phyloP scores from a whole-genome alignment of 2,888 invertebrate species.

The Chloroclystis v-ata region DNA sequence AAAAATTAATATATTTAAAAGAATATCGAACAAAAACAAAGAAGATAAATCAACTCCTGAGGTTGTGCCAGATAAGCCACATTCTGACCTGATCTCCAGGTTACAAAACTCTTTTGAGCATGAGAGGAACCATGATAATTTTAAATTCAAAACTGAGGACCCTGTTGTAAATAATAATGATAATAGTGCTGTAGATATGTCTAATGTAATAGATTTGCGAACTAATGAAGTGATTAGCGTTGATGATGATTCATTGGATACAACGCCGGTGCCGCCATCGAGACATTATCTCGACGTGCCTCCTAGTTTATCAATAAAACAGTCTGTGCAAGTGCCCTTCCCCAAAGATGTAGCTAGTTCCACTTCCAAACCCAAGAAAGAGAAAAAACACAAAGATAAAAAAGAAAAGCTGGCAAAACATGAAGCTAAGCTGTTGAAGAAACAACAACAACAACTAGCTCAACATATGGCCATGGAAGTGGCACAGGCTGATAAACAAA shows the following conservation, averaged over 20 bases:
- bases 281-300: slow-evolving; percentile 42
- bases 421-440: slow-evolving; percentile 67
- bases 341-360: slow-evolving; percentile 75
- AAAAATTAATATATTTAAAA: slow-evolving; percentile 92
- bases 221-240: slow-evolving; percentile 72
- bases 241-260: slow-evolving; percentile 70
- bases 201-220: slow-evolving; percentile 69
- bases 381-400: slow-evolving; percentile 75
- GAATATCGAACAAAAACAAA: slow-evolving; percentile 87
- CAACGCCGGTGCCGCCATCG: slow-evolving; percentile 43
- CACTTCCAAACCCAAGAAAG: slow-evolving; percentile 79
- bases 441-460: slow-evolving; percentile 67
- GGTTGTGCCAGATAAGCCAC: slow-evolving; percentile 61
- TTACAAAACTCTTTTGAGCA: slow-evolving; percentile 59
- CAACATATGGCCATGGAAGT: slow-evolving; percentile 66
- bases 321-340: slow-evolving; percentile 66
- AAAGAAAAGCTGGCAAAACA: slow-evolving; percentile 70
- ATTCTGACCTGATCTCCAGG: slow-evolving; percentile 70
- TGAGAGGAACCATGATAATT: slow-evolving; percentile 47
- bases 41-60: slow-evolving; percentile 75
- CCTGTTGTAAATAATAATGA: slow-evolving; percentile 72
- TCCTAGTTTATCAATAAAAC: slow-evolving; percentile 64
- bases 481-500: slow-evolving; percentile 60
- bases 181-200: slow-evolving; percentile 71
- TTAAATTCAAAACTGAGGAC: slow-evolving; percentile 58